phyloP scores from a whole-genome alignment of 2,888 invertebrate genomes.

The Opisthograptis luteolata region DNA sequence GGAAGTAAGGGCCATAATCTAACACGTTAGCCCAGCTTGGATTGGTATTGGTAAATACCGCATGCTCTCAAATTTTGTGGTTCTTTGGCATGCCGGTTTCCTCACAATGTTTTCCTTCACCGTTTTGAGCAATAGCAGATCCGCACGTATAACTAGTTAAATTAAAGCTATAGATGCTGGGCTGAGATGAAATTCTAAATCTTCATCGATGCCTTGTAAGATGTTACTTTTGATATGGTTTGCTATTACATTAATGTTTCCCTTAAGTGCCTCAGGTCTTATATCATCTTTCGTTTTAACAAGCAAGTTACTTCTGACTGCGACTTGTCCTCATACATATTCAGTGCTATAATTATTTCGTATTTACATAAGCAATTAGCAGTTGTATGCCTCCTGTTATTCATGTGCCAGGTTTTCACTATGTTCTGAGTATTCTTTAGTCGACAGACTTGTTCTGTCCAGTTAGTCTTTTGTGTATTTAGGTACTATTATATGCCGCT shows the following conservation, averaged over 20 bases:
- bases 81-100: no score
- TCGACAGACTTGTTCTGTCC: constrained; percentile 4
- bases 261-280: constrained; percentile 25
- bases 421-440: constrained; percentile 1
- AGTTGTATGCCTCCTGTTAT: constrained; percentile 13
- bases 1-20: no score
- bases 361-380: constrained; percentile 28
- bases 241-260: constrained; percentile 26
- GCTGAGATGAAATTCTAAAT: no score
- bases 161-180: no score
- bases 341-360: constrained; percentile 24
- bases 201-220: no score
- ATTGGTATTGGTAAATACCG: no score
- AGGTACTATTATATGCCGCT: neutral
- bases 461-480: constrained; percentile 2
- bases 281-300: constrained; percentile 29
- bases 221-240: constrained; percentile 21
- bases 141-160: no score
- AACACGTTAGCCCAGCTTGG: no score
- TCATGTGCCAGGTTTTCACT: constrained; percentile 10
- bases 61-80: no score
- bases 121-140: no score
- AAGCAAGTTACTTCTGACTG: constrained; percentile 19
- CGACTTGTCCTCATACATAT: constrained; percentile 25
- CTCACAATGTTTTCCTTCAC: no score